These are phyloP conservation scores for Chromobotia macracanthus DNA, from an alignment of 2,797 vertebrate genomes.

Conservation along the genomic window DNA sequence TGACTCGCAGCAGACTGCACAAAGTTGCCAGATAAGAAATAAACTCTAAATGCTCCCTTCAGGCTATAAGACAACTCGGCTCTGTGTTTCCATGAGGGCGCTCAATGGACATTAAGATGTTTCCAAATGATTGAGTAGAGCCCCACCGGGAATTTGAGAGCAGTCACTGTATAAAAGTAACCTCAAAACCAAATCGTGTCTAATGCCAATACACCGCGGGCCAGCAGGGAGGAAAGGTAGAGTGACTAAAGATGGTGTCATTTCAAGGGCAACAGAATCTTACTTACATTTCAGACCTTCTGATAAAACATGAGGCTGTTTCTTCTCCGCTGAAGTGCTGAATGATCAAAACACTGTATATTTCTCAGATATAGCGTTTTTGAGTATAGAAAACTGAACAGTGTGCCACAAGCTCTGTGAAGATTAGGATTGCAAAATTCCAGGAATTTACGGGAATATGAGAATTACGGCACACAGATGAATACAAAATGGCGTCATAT, in stretches of 20 bases:
- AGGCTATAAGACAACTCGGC: conserved; percentile 4
- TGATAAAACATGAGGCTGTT: conserved; percentile 23
- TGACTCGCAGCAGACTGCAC: conserved; percentile 23
- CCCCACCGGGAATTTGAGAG: conserved; percentile 22
- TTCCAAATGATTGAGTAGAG: conserved; percentile 33
- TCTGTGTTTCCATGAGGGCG: conserved; percentile 9
- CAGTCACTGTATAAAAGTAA: conserved; percentile 39
- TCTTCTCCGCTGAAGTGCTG: conserved; percentile 21
- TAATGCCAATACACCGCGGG: background rate
- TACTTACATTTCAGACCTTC: conserved; percentile 36
- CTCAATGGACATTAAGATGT: conserved; percentile 17
- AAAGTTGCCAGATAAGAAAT: conserved; percentile 13
- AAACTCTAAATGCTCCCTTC: conserved; percentile 15
- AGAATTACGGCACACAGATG: too few relatives aligned
- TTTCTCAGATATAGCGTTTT: background rate
- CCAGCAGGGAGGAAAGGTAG: background rate
- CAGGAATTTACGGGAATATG: too few relatives aligned
- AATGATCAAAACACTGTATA: conserved; percentile 6
- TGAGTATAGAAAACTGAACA: conserved; percentile 17
- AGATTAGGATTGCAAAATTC: too few relatives aligned
- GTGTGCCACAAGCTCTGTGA: too few relatives aligned
- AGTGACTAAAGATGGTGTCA: background rate
- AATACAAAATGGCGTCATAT: too few relatives aligned
- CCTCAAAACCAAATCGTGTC: conserved; percentile 34
- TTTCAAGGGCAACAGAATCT: conserved; percentile 29